phyloP scores from a whole-genome alignment of 1,140 invertebrate species.

The Elysia chlorotica region DNA sequence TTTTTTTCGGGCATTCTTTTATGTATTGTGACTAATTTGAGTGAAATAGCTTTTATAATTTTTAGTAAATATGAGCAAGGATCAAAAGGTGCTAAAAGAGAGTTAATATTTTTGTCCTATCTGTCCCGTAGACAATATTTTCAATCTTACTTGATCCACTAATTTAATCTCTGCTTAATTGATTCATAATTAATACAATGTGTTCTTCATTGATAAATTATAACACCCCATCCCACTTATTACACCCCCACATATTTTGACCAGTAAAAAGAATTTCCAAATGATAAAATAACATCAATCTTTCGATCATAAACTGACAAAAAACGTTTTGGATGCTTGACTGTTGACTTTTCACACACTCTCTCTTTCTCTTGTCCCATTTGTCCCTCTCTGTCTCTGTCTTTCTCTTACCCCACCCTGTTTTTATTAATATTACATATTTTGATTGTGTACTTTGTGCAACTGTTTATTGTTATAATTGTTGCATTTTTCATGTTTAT shows the following conservation, averaged over 20 bases:
- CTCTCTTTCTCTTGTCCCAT: background rate
- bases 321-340: background rate
- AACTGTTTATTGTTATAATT: background rate
- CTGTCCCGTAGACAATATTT: no score
- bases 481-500: background rate
- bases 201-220: conserved; percentile 16
- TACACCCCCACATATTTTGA: conserved; percentile 28
- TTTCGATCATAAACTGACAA: no score
- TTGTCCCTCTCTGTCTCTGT: background rate
- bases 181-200: background rate
- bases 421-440: background rate
- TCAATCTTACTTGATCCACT: no score
- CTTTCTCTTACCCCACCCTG: background rate
- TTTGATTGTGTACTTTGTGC: background rate
- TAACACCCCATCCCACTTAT: conserved; percentile 25
- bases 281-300: no score
- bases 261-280: conserved; percentile 11
- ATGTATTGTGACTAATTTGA: no score
- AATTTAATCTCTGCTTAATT: no score
- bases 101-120: no score
- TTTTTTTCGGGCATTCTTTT: no score
- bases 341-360: background rate
- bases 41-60: no score
- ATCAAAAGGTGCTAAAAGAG: no score
- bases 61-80: no score